Conservation (phyloP, 2,113 vertebrate species). For the Psilopsiagon aymara region DNA sequence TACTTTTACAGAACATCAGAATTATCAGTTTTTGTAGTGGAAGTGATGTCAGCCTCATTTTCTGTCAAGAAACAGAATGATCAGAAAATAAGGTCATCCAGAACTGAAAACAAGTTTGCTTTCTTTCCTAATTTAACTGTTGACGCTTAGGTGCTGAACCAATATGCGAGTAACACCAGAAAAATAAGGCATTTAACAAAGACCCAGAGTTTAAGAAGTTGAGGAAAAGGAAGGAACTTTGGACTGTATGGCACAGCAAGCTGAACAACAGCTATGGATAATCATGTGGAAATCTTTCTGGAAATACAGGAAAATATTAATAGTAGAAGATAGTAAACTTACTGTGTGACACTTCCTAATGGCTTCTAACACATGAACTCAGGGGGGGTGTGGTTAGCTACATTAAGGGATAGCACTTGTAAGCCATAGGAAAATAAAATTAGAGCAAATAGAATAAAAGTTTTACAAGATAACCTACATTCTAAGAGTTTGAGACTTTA, state of each 20-base stretch:
- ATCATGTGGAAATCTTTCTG: neutral
- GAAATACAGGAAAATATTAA: neutral
- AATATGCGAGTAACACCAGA: neutral
- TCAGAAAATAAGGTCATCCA: neutral
- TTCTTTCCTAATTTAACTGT: neutral
- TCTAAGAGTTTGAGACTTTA: neutral
- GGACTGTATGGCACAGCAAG: neutral
- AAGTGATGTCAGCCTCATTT: constrained; percentile 36
- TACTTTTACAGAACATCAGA: constrained; percentile 20
- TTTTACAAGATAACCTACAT: neutral
- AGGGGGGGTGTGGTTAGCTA: rapidly evolving
- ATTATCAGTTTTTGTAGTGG: constrained; percentile 27
- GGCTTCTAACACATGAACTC: neutral
- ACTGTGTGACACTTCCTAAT: neutral
- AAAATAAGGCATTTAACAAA: constrained; percentile 23
- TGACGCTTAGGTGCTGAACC: constrained; percentile 13
- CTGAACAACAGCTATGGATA: neutral
- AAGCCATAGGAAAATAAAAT: neutral
- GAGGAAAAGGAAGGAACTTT: neutral
- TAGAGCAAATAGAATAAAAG: neutral
- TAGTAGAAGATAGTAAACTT: neutral
- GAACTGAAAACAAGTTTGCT: constrained; percentile 58
- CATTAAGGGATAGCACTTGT: neutral
- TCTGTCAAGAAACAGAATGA: neutral
- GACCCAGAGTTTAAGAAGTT: neutral